Evolutionary conservation across 2,888 invertebrate species (phyloP).

Genomic region (Tetragonisca angustula): DNA sequence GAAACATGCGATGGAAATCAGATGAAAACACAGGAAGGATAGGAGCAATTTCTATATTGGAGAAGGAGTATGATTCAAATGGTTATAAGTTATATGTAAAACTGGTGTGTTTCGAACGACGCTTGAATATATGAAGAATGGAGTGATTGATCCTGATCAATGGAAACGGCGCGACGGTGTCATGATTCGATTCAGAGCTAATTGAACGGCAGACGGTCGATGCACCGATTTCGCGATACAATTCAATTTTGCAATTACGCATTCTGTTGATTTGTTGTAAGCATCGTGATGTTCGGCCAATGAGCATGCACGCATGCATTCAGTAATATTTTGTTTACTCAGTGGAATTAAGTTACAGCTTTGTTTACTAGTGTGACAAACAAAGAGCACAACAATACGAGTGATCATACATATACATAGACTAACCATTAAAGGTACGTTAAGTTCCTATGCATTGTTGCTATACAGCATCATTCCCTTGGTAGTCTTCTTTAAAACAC

Average conservation of each 20-base stretch:
- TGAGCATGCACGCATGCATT: slow-evolving; percentile 40
- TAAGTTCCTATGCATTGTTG: slow-evolving; percentile 9
- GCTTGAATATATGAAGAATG: background rate
- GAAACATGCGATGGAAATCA: slow-evolving; percentile 35
- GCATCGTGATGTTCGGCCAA: slow-evolving; percentile 32
- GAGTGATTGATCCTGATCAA: slow-evolving; percentile 28
- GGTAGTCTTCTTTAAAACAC: slow-evolving; percentile 11
- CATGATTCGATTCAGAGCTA: background rate
- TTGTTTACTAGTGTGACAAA: slow-evolving; percentile 14
- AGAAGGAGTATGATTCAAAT: background rate
- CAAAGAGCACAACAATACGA: background rate
- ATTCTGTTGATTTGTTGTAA: slow-evolving; percentile 17
- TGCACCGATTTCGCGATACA: slow-evolving; percentile 44
- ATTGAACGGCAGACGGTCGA: slow-evolving; percentile 46
- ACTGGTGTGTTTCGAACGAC: slow-evolving; percentile 21
- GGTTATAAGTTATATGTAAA: slow-evolving; percentile 3
- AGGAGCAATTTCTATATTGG: background rate
- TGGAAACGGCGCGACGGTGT: slow-evolving; percentile 35
- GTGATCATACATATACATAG: slow-evolving; percentile 11
- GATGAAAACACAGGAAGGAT: background rate
- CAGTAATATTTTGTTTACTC: background rate
- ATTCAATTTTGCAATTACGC: slow-evolving; percentile 9
- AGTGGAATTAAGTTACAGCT: background rate
- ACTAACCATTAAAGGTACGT: slow-evolving; percentile 14
- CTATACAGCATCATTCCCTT: slow-evolving; percentile 9